Percentiles rank a stretch among this genome's conserved stretches.
These are phyloP conservation scores for Sogatella furcifera DNA, from an alignment of 1,140 invertebrate species.

Conservation along the genomic window DNA sequence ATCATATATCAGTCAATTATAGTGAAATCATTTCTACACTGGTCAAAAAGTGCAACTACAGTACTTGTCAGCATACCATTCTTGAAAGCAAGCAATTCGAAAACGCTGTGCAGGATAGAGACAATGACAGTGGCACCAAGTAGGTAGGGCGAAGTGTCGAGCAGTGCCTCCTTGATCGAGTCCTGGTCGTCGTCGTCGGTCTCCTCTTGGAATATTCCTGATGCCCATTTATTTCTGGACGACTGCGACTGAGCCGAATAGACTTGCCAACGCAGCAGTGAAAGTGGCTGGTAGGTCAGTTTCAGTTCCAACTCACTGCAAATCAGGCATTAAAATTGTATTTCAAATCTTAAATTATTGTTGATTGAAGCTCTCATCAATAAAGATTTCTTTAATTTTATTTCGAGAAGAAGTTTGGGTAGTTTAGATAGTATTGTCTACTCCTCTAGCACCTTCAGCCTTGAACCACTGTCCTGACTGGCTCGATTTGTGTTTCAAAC, in stretches of 20 bases:
- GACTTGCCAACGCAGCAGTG: constrained; percentile 95
- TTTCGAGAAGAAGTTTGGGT: too few species aligned
- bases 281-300: constrained; percentile 87
- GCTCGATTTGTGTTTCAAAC: too few species aligned
- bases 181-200: constrained; percentile 66
- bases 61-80: constrained; percentile 63
- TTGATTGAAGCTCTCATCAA: not conserved
- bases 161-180: constrained; percentile 88
- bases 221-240: constrained; percentile 69
- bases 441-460: too few species aligned
- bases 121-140: constrained; percentile 84
- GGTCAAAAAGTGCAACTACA: not conserved
- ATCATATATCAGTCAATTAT: too few species aligned
- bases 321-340: not conserved
- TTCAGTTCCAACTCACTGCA: constrained; percentile 44
- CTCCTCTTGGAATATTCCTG: constrained; percentile 35
- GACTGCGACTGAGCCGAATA: constrained; percentile 78
- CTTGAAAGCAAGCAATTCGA: constrained; percentile 98
- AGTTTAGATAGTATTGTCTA: too few species aligned
- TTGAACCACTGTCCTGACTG: too few species aligned
- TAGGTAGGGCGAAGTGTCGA: constrained; percentile 95
- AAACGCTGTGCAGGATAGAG: constrained; percentile 92
- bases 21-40: too few species aligned
- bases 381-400: too few species aligned
- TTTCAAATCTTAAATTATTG: constrained; percentile 4